phyloP scores from a whole-genome alignment of 2,888 invertebrate species.

The Drosophila paracracens region DNA sequence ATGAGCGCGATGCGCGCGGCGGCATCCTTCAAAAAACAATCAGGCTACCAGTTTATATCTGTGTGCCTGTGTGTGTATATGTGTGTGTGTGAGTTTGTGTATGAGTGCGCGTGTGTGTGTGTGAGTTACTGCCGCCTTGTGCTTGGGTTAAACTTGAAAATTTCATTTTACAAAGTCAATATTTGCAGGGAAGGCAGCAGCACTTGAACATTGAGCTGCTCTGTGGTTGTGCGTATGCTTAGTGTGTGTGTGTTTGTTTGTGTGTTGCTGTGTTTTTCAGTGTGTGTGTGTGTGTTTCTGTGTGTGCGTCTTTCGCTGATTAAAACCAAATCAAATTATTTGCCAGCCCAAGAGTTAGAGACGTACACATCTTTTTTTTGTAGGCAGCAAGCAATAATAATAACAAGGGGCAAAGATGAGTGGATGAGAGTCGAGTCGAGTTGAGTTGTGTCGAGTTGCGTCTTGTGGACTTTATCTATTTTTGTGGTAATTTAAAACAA shows the following conservation, averaged over 20 bases:
- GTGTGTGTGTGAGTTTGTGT: not conserved
- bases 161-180: conserved; percentile 82
- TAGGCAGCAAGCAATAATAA: conserved; percentile 34
- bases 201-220: conserved; percentile 62
- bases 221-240: conserved; percentile 39
- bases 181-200: conserved; percentile 59
- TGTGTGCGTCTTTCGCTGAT: conserved; percentile 73
- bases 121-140: conserved; percentile 43
- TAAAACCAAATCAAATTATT: conserved; percentile 85
- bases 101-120: conserved; percentile 4
- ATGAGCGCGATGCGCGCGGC: conserved; percentile 43
- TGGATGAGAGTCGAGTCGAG: not conserved
- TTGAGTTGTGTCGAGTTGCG: not conserved
- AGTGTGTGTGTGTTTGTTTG: conserved; percentile 14
- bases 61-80: not conserved
- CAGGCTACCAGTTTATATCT: conserved; percentile 38
- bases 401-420: conserved; percentile 37
- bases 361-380: conserved; percentile 32
- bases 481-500: conserved; percentile 83
- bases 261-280: not conserved
- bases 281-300: conserved; percentile 1
- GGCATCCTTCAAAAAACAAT: conserved; percentile 62
- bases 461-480: conserved; percentile 71
- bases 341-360: conserved; percentile 71
- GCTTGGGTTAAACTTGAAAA: conserved; percentile 80